Conservation (phyloP, 35 echinoderm and acorn worm species). For the Apostichopus parvimensis region DNA sequence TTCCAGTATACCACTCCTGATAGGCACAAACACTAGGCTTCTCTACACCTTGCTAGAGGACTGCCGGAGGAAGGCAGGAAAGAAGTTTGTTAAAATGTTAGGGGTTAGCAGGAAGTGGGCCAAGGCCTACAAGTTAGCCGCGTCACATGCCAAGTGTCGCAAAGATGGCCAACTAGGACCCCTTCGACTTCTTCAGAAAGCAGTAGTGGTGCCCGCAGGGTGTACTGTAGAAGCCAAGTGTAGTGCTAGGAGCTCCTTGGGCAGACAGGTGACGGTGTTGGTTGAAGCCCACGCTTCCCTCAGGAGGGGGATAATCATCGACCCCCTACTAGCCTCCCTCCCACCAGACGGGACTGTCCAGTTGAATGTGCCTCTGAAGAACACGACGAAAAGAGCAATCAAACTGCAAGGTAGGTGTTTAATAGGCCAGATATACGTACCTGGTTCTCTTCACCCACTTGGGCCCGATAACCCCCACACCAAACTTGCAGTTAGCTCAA, state of each 20-base stretch:
- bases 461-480: too few relatives aligned
- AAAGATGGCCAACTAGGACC: slow-evolving; percentile 65
- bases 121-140: not conserved
- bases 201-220: not conserved
- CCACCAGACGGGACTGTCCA: slow-evolving; percentile 5
- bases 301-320: not conserved
- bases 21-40: slow-evolving; percentile 33
- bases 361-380: not conserved
- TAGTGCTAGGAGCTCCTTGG: not conserved
- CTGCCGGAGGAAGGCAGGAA: slow-evolving; percentile 11
- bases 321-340: slow-evolving; percentile 6
- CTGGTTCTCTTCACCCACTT: too few relatives aligned
- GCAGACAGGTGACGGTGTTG: slow-evolving; percentile 7
- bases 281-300: not conserved
- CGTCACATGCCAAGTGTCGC: not conserved
- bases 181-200: not conserved
- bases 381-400: not conserved
- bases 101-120: slow-evolving; percentile 6
- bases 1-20: slow-evolving; percentile 10
- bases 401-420: not conserved
- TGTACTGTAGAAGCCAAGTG: not conserved
- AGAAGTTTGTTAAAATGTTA: slow-evolving; percentile 35
- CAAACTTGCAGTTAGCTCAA: not conserved
- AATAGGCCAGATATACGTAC: not conserved
- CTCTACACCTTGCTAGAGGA: slow-evolving; percentile 16